Evolutionary conservation across 1,140 invertebrate species (phyloP).

Genomic region (Trigoniulus corallinus): DNA sequence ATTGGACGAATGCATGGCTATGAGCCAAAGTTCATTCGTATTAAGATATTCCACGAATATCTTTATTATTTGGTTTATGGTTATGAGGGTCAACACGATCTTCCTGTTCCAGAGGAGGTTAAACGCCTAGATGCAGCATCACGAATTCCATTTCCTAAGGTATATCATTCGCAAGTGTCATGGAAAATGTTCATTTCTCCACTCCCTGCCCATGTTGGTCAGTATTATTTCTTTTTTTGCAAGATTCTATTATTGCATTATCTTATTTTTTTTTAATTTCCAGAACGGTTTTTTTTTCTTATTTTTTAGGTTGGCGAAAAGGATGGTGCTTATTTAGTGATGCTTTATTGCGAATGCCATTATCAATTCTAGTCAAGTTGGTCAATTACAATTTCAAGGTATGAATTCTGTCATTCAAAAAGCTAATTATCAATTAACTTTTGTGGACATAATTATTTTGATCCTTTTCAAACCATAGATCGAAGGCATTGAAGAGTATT

Average conservation of each 20-base stretch:
- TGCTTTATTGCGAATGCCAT: conserved; percentile 47
- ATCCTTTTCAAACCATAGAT: conserved; percentile 13
- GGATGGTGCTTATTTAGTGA: conserved; percentile 63
- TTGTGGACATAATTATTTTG: conserved; percentile 1
- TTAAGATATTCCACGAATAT: conserved; percentile 45
- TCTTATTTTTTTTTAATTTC: too few relatives aligned
- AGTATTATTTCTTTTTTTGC: conserved; percentile 8
- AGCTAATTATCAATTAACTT: too few relatives aligned
- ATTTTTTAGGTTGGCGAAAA: conserved; percentile 30
- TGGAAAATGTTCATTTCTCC: conserved; percentile 60
- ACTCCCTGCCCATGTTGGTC: conserved; percentile 39
- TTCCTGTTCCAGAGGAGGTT: conserved; percentile 16
- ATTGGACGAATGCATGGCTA: conserved; percentile 29
- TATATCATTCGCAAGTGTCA: conserved; percentile 24
- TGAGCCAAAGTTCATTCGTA: conserved; percentile 48
- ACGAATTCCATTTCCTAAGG: conserved; percentile 14
- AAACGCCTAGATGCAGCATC: conserved; percentile 15
- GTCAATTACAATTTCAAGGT: conserved; percentile 39
- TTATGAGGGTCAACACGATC: conserved; percentile 29
- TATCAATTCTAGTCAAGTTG: conserved; percentile 50
- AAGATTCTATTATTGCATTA: too few relatives aligned
- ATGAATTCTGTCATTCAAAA: too few relatives aligned
- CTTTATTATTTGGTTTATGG: conserved; percentile 49
- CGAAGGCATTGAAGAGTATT: conserved; percentile 35
- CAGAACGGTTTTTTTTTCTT: too few relatives aligned